A percentile compares a stretch with the other conserved stretches of the same genome.
Evolutionary conservation across 2,797 vertebrate genomes (phyloP).

Genomic region (Anableps anableps): DNA sequence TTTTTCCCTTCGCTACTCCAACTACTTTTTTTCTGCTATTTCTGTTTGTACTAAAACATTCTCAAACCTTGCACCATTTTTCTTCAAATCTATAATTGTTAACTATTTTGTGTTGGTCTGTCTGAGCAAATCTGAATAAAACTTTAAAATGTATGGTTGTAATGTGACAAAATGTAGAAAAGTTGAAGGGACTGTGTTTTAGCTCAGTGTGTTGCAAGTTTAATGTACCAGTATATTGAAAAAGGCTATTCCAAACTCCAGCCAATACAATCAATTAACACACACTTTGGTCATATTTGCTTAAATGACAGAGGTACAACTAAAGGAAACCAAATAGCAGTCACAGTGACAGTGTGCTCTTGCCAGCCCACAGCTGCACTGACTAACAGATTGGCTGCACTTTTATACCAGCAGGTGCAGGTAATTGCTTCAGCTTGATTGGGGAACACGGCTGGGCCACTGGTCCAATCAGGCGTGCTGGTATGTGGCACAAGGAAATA

Average conservation of each 20-base stretch:
- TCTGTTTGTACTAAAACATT: too few relatives aligned
- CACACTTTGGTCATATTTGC: not conserved
- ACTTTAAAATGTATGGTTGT: not conserved
- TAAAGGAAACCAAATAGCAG: not conserved
- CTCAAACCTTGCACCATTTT: too few relatives aligned
- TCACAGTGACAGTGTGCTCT: not conserved
- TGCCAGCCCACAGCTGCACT: not conserved
- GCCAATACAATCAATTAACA: not conserved
- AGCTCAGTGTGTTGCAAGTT: not conserved
- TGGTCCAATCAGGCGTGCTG: slow-evolving; percentile 9
- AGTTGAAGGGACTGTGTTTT: not conserved
- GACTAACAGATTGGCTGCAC: not conserved
- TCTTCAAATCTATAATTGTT: too few relatives aligned
- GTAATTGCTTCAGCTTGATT: slow-evolving; percentile 5
- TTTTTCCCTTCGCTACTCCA: too few relatives aligned
- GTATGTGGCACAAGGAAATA: not conserved
- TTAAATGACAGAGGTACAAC: not conserved
- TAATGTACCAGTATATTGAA: not conserved
- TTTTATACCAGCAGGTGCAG: slow-evolving; percentile 12
- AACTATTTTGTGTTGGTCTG: too few relatives aligned
- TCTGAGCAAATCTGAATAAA: not conserved
- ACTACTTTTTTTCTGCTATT: too few relatives aligned
- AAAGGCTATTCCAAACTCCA: not conserved
- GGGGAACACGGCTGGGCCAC: slow-evolving; percentile 7
- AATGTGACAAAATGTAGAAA: not conserved